Evolutionary conservation across 1,140 invertebrate species (phyloP).

Genomic region (Drosophila simulans): DNA sequence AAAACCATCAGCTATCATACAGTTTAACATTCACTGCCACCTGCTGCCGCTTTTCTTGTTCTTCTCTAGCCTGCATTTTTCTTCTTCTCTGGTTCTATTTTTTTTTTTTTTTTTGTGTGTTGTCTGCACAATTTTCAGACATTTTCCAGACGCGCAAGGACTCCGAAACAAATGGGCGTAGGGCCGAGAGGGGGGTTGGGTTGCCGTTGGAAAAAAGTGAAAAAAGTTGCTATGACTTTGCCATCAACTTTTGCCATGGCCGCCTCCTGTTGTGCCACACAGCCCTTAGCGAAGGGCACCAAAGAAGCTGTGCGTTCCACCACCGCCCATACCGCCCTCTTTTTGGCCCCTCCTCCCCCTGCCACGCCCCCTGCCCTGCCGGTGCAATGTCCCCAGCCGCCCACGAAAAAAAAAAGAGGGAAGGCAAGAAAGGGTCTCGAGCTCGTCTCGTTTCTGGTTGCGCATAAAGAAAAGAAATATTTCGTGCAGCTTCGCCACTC

Average conservation of each 20-base stretch:
- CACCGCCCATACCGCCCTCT: not conserved
- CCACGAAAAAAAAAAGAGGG: constrained; percentile 57
- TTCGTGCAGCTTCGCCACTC: constrained; percentile 65
- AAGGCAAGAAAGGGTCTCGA: constrained; percentile 72
- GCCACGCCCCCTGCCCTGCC: constrained; percentile 32
- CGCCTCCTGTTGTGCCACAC: constrained; percentile 43
- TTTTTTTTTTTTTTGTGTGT: constrained; percentile 45
- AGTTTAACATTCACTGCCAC: constrained; percentile 65
- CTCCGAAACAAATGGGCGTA: constrained; percentile 50
- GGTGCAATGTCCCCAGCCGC: constrained; percentile 71
- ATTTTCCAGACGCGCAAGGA: constrained; percentile 76
- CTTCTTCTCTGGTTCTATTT: not conserved
- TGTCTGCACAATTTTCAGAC: constrained; percentile 81
- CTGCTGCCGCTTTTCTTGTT: constrained; percentile 39
- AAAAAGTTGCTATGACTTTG: constrained; percentile 66
- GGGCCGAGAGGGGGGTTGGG: not conserved
- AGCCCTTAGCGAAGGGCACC: constrained; percentile 62
- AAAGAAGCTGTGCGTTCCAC: constrained; percentile 76
- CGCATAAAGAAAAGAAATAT: constrained; percentile 80
- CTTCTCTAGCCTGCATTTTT: constrained; percentile 24
- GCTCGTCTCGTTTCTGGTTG: constrained; percentile 61
- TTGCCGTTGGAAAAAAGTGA: constrained; percentile 28
- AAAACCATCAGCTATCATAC: constrained; percentile 51
- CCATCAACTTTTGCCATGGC: constrained; percentile 71
- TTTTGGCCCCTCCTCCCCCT: not conserved